These are phyloP conservation scores for Cyrtorhinus lividipennis DNA, from an alignment of 1,140 invertebrate species.

Conservation along the genomic window DNA sequence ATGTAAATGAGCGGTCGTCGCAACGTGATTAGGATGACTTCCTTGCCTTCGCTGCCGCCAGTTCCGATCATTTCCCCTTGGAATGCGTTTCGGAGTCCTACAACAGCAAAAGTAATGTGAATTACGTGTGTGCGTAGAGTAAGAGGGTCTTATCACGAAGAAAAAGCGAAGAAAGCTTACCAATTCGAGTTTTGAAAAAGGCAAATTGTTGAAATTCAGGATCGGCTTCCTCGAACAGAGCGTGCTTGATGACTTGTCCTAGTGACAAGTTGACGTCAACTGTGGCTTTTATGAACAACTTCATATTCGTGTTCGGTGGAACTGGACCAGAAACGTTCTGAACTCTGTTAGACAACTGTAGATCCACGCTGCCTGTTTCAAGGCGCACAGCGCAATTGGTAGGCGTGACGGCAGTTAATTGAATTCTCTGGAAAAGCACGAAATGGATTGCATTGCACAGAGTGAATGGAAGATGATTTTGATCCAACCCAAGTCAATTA, in stretches of 20 bases:
- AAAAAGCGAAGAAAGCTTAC: constrained; percentile 26
- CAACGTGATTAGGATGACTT: constrained; percentile 82
- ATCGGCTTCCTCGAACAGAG: constrained; percentile 91
- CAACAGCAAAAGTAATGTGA: constrained; percentile 19
- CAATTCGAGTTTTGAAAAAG: constrained; percentile 90
- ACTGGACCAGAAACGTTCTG: constrained; percentile 64
- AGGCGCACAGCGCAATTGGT: constrained; percentile 90
- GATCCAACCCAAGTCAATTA: neutral
- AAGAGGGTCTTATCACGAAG: too few species aligned
- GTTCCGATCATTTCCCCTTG: constrained; percentile 73
- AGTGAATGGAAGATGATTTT: neutral
- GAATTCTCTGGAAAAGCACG: constrained; percentile 57
- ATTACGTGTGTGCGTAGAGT: too few species aligned
- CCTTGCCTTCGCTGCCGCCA: constrained; percentile 55
- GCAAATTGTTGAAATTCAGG: constrained; percentile 93
- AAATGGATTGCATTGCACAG: neutral
- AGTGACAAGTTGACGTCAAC: constrained; percentile 89
- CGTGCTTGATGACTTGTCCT: constrained; percentile 83
- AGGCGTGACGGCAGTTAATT: constrained; percentile 93
- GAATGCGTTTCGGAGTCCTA: constrained; percentile 58
- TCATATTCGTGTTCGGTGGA: constrained; percentile 45
- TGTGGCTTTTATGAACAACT: constrained; percentile 85
- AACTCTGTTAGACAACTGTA: constrained; percentile 85
- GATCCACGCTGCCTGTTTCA: constrained; percentile 80
- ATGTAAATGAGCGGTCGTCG: constrained; percentile 85